Evolutionary conservation across 1,140 invertebrate species (phyloP), one percentile per base, ranked within the genome.

Genomic region (Pemphigus obesinymphae): DNA sequence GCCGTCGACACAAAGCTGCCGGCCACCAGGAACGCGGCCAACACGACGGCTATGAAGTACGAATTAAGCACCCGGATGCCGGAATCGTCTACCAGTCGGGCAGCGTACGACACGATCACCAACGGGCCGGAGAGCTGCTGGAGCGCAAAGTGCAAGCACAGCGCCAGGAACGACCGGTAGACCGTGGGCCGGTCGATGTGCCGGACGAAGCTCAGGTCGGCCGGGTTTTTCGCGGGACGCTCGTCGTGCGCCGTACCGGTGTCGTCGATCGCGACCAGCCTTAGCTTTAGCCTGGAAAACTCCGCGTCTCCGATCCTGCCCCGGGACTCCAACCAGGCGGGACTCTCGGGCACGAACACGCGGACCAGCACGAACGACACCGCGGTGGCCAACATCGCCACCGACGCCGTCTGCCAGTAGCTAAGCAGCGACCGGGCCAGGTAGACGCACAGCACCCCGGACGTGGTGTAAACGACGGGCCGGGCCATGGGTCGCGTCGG

Each of bases 51-150:
- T 0, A 85, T 58, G 48, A 83, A 83, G 23, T 85, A 85, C 1
- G 85, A 37, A 61, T 85, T 84, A 7, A 85, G 83, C 8, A 88
- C 85, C 11, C 89, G 85, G 1, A 88, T 88, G 3, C 88, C 89
- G n/a, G 90, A 86, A 82, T 88, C 86, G 17, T 86, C 83, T 82
- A 90, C 91, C 81, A 90, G 88, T 10, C 90, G 88, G 3, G 91
- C 89, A 2, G 91, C 90, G 84, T 92, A 93, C 84, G 92, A 92
- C 83, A 93, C 91, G 4, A 93, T 87, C 1, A 90, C 90, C 85
- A 93, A 90, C 37, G 87, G 87, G 17, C 90, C 90, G 2, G 89
- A 88, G 3, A 91, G 84, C 85, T 91, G 90, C 86, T 91, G 90
- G 6, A 90, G 87, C 0, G 89, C 66, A 82, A 91, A 88, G 40